phyloP scores from a whole-genome alignment of 2,797 vertebrate genomes.

The Tympanoctomys barrerae region DNA sequence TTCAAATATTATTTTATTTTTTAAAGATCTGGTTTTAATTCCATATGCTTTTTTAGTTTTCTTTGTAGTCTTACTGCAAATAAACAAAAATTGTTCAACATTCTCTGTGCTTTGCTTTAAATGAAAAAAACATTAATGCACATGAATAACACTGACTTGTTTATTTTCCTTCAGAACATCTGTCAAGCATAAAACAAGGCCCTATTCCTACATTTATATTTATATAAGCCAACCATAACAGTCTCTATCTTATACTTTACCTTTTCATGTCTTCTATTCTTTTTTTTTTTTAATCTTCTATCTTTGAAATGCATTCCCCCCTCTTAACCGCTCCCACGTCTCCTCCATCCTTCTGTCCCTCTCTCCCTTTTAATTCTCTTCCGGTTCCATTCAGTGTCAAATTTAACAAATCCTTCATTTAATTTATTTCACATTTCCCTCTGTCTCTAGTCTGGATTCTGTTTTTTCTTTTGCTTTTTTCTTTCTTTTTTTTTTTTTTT shows the following conservation, averaged over 20 bases:
- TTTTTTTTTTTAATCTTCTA: not conserved
- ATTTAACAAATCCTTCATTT: not conserved
- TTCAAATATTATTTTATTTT: conserved; percentile 60
- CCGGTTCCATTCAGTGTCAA: not conserved
- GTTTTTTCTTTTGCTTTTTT: too few species aligned
- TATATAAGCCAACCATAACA: not conserved
- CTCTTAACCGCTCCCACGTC: not conserved
- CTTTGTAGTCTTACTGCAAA: conserved; percentile 41
- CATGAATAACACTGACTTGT: not conserved
- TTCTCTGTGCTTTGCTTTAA: conserved; percentile 53
- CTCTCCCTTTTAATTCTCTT: not conserved
- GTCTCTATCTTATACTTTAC: not conserved
- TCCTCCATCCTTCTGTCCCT: not conserved
- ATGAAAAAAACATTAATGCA: conserved; percentile 46
- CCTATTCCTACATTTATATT: not conserved
- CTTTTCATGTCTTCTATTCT: not conserved
- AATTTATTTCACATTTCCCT: not conserved
- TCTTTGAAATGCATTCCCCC: not conserved
- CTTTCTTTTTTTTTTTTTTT: too few species aligned
- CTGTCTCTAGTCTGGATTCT: not conserved
- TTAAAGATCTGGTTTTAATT: conserved; percentile 57
- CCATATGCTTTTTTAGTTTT: conserved; percentile 10
- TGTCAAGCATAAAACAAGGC: conserved; percentile 48
- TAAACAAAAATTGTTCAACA: conserved; percentile 51
- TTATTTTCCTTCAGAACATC: conserved; percentile 58